phyloP scores from a whole-genome alignment of 2,797 vertebrate species.

The Nyctalus aviator region DNA sequence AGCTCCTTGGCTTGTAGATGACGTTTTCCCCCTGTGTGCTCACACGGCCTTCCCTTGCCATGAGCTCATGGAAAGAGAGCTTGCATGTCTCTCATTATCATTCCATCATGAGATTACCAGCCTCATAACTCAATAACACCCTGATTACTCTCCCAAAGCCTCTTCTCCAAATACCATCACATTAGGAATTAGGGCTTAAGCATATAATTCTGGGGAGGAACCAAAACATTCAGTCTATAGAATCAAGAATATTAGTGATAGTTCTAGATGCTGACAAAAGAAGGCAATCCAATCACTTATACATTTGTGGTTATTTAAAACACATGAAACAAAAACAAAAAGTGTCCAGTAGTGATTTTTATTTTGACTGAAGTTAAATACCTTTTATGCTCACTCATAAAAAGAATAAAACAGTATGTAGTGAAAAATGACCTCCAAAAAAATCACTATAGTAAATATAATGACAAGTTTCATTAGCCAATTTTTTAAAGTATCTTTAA shows the following conservation, averaged over 20 bases:
- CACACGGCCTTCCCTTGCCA: background rate
- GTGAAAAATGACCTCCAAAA: conserved; percentile 15
- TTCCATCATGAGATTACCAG: background rate
- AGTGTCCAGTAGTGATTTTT: background rate
- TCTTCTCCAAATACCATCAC: background rate
- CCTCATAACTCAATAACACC: background rate
- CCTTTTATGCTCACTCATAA: background rate
- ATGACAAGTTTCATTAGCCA: conserved; percentile 20
- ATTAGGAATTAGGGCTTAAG: background rate
- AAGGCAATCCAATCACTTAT: background rate
- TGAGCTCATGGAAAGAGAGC: background rate
- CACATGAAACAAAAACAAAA: background rate
- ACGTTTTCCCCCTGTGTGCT: background rate
- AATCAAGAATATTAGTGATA: background rate
- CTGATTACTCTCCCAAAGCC: background rate
- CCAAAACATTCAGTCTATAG: background rate
- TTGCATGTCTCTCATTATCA: background rate
- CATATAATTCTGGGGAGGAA: background rate
- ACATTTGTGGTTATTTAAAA: background rate
- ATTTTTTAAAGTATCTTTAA: conserved; percentile 50
- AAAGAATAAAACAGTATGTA: background rate
- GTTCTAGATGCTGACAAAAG: background rate
- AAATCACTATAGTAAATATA: background rate
- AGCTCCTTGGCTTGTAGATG: background rate
- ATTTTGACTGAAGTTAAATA: conserved; percentile 29